phyloP scores from a whole-genome alignment of 35 echinoderm and acorn worm species.

The Heliocidaris tuberculata region DNA sequence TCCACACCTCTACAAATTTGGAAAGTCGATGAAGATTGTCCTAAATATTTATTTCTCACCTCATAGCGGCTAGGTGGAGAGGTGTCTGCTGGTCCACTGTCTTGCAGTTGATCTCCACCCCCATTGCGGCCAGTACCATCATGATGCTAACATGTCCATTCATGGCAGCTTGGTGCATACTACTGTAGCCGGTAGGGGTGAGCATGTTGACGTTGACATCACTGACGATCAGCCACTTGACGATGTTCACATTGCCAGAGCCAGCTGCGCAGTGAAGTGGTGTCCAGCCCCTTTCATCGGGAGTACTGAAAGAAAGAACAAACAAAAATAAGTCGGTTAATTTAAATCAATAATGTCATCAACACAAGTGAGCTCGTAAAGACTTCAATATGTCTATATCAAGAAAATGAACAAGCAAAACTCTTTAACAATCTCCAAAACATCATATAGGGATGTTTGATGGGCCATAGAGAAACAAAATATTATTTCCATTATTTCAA shows the following conservation, averaged over 20 bases:
- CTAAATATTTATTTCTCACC: slow-evolving; percentile 42
- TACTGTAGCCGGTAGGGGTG: slow-evolving; percentile 87
- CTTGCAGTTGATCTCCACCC: slow-evolving; percentile 62
- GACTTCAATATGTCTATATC: too few species aligned
- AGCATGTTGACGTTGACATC: slow-evolving; percentile 72
- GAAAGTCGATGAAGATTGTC: background rate
- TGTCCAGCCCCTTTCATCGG: slow-evolving; percentile 84
- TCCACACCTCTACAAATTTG: background rate
- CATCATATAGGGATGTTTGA: too few species aligned
- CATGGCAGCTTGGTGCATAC: slow-evolving; percentile 87
- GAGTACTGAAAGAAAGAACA: slow-evolving; percentile 41
- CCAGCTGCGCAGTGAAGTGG: slow-evolving; percentile 72
- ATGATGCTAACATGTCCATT: slow-evolving; percentile 83
- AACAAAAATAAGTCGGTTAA: background rate
- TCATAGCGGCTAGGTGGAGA: slow-evolving; percentile 93
- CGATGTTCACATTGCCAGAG: slow-evolving; percentile 65
- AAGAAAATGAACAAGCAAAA: too few species aligned
- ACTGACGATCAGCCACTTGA: slow-evolving; percentile 78
- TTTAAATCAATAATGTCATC: background rate
- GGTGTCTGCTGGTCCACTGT: slow-evolving; percentile 94
- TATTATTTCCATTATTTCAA: too few species aligned
- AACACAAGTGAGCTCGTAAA: too few species aligned
- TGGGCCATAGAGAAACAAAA: too few species aligned
- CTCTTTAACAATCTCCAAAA: too few species aligned
- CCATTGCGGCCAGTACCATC: slow-evolving; percentile 77